Base-by-base conservation (phyloP, 2,888 invertebrate genomes). In the Calameuta filiformis region DNA sequence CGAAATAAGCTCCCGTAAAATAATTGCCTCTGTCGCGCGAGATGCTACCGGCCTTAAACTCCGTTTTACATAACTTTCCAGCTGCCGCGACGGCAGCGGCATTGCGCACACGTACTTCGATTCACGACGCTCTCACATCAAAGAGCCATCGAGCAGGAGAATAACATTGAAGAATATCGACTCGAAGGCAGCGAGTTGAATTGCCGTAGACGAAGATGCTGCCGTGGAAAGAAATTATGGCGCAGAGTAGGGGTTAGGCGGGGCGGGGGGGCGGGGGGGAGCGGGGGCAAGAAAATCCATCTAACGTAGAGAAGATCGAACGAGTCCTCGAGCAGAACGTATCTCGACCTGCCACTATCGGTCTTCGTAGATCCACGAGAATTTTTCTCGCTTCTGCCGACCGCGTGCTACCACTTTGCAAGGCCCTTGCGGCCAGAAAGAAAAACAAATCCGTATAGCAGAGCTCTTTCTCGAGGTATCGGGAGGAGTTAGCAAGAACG, bases 401-500 rank as follows among this genome's bases (percentile, higher is more conserved):
- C 35, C 74, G 74, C 74, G 74, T 74, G 74, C 74, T 74, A 34
- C 37, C 37, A 34, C 74, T 74, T 74, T 37, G 74, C n/a, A 74
- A 33, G 34, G 30, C 9, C 30, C 71, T 35, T 15, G 76, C 69
- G 76, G 71, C 40, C 15, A 23, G 78, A 78, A 81, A 40, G 81
- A 80, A 83, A 83, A 81, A 81, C 80, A 80, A 80, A 80, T 80
- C 81, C 81, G 82, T 74, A 79, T 76, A 80, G 77, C 79, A 75
- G 81, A 79, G 77, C 82, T 82, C 84, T 35, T 35, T 79, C 82
- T 80, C 80, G 79, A 76, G 68, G 81, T 73, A 79, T 80, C 78
- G 30, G 81, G 76, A 73, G 75, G 85, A 89, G 89, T 89, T 89
- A 89, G 89, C 87, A 85, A 85, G 89, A 89, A 89, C 83, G 84